Evolutionary conservation across 2,797 vertebrate species (phyloP).

Genomic region (Podarcis siculus): DNA sequence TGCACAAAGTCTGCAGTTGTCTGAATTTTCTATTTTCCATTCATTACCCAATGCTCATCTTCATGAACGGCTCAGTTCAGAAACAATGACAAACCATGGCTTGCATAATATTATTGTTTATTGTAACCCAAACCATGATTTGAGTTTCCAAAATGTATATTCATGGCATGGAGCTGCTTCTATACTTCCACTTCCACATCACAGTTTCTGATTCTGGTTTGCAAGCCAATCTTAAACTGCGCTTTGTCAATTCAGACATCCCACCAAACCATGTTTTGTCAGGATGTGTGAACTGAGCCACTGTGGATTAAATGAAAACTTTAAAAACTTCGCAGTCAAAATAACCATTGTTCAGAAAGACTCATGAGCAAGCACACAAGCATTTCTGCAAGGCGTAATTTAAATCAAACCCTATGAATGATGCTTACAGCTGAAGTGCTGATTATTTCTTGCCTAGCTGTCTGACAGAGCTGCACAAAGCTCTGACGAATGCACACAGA

Average conservation of each 20-base stretch:
- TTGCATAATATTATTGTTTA: background rate
- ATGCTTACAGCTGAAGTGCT: background rate
- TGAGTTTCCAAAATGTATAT: background rate
- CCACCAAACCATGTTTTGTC: background rate
- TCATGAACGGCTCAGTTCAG: background rate
- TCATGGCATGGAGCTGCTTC: background rate
- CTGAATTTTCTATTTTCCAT: background rate
- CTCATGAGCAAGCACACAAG: background rate
- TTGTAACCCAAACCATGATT: background rate
- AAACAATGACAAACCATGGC: background rate
- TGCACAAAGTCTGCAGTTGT: background rate
- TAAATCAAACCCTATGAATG: background rate
- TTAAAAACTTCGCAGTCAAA: background rate
- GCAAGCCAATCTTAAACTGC: background rate
- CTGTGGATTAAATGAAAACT: slow-evolving; percentile 1
- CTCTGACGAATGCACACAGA: background rate
- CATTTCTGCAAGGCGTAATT: background rate
- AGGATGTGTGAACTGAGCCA: background rate
- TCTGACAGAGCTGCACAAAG: background rate
- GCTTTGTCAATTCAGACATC: background rate
- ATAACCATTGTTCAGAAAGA: background rate
- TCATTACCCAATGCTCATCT: background rate
- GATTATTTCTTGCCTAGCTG: background rate
- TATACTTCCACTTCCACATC: background rate
- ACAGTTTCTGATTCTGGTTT: background rate